A percentile compares a stretch with the other conserved stretches of the same genome.
Evolutionary conservation across 2,888 invertebrate species (phyloP).

Genomic region (Mimachlamys varia): DNA sequence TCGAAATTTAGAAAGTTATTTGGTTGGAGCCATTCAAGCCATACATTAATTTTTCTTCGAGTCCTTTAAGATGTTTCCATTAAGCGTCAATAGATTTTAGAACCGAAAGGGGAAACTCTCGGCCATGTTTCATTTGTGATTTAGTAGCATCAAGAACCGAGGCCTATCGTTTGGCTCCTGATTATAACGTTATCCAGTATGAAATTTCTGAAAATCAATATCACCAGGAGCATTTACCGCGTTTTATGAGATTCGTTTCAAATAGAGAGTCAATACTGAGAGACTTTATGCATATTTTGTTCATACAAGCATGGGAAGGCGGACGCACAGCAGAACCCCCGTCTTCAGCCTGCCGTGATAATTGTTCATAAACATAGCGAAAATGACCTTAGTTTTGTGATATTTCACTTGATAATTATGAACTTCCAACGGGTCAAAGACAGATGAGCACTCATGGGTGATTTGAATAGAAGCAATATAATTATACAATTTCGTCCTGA

Average conservation of each 20-base stretch:
- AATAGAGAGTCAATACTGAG: neutral
- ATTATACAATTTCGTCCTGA: conserved; percentile 23
- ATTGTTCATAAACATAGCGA: conserved; percentile 31
- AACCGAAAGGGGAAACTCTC: conserved; percentile 27
- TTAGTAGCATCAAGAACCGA: neutral
- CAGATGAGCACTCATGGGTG: conserved; percentile 36
- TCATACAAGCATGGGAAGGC: conserved; percentile 24
- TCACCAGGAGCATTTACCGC: conserved; percentile 14
- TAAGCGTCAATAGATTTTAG: conserved; percentile 32
- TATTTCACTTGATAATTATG: conserved; percentile 36
- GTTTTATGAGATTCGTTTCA: conserved; percentile 30
- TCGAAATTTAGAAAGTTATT: conserved; percentile 33
- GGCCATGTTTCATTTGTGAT: conserved; percentile 18
- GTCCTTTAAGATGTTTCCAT: conserved; percentile 31
- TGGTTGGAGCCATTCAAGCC: conserved; percentile 33
- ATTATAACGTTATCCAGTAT: conserved; percentile 31
- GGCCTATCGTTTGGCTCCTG: conserved; percentile 15
- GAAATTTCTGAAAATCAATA: conserved; percentile 34
- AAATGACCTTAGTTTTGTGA: conserved; percentile 31
- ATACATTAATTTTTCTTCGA: conserved; percentile 19
- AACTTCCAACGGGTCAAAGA: conserved; percentile 36
- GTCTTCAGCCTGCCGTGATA: conserved; percentile 15
- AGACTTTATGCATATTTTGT: conserved; percentile 32
- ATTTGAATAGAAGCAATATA: conserved; percentile 36
- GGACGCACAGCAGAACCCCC: neutral